Conservation (phyloP, 2,888 invertebrate species). For the Euplagia quadripunctaria region DNA sequence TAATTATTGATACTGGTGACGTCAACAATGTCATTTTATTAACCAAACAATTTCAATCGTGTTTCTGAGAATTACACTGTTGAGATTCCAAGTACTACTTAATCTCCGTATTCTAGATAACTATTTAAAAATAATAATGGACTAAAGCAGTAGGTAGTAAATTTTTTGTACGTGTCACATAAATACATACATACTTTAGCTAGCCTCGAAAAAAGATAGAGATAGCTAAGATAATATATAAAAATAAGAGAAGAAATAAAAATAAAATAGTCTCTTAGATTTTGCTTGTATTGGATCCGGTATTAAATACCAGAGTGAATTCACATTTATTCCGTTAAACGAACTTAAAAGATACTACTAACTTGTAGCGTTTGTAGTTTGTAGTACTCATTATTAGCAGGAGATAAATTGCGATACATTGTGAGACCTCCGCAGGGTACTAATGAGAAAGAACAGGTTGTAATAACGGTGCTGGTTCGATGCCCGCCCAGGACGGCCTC, state of each 20-base stretch:
- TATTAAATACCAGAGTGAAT: not conserved
- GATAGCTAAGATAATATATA: not conserved
- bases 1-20: conserved; percentile 9
- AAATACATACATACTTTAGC: not conserved
- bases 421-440: conserved; percentile 44
- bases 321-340: not conserved
- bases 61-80: not conserved
- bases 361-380: conserved; percentile 2
- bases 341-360: not conserved
- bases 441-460: conserved; percentile 60
- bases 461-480: conserved; percentile 62
- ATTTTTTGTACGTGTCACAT: not conserved
- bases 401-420: conserved; percentile 45
- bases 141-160: too few relatives aligned
- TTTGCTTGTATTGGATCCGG: not conserved
- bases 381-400: conserved; percentile 31
- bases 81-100: not conserved
- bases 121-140: not conserved
- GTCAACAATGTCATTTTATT: conserved; percentile 11
- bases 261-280: not conserved
- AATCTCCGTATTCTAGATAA: not conserved
- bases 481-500: conserved; percentile 52
- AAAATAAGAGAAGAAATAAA: not conserved
- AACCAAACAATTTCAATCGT: conserved; percentile 16
- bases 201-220: not conserved